Base-by-base conservation (phyloP, 2,797 vertebrate genomes). In the Odontamblyopus rebecca region DNA sequence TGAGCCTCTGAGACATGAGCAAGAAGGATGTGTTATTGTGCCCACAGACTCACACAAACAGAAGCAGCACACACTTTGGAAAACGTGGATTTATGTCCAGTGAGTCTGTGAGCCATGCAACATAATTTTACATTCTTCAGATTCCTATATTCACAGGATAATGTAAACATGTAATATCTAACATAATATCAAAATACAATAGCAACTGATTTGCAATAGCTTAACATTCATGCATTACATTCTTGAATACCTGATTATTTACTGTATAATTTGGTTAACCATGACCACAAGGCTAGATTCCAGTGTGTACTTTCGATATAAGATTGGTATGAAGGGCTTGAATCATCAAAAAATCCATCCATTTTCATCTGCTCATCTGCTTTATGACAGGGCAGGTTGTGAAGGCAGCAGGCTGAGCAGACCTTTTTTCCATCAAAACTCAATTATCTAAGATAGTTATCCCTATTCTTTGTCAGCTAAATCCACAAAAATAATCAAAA, bases 1-100 rank as follows among this genome's bases (percentile, higher is more conserved):
- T 23, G 70, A 81, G 86, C 81, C 82, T 71, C 13, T 32, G 81
- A 81, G 73, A 85, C 68, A 56, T 1, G 64, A 6, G 30, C 6
- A 56, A 53, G 4, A 29, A 19, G 26, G 11, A 67, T 9, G 6
- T 29, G 32, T 53, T 54, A 66, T 53, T 19, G 35, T 15, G 9
- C 64, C 60, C 32, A 61, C 26, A 61, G 41, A 29, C 23, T 64
- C 56, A 70, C 13, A 51, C n/a, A 38, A 56, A 66, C 35, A 67
- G 19, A 16, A 57, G 16, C 61, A 30, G 44, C n/a, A 64, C 18
- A 30, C 16, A 57, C 5, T 26, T 30, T 51, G n/a, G 29, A 27
- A 30, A 35, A 27, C 32, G 61, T 60, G 27, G 27, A 30, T 60
- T 18, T 60, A 3, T 57, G 57, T 60, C 57, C 57, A 30, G 27